A percentile compares a stretch with the other conserved stretches of the same genome.
These are phyloP conservation scores for Aleiodes leptofemur DNA, from an alignment of 2,888 invertebrate species.

Conservation along the genomic window DNA sequence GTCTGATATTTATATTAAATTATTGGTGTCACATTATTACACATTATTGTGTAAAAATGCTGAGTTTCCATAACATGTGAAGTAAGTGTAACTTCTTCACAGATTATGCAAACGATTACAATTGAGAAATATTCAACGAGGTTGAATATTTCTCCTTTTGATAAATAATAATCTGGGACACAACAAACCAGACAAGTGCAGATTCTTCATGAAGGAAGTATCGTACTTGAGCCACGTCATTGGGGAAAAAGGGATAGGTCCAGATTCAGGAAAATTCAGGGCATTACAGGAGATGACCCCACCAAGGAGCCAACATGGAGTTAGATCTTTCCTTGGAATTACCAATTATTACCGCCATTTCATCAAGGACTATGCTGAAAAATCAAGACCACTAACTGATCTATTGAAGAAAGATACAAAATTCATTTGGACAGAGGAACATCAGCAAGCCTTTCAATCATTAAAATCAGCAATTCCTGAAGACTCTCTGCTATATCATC, in stretches of 20 bases:
- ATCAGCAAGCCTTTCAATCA: conserved; percentile 46
- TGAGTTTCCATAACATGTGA: too few relatives aligned
- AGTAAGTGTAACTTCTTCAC: too few relatives aligned
- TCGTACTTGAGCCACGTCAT: conserved; percentile 61
- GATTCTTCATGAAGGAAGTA: conserved; percentile 54
- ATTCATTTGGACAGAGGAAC: conserved; percentile 47
- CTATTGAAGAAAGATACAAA: conserved; percentile 54
- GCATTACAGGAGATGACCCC: conserved; percentile 41
- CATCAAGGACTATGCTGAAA: conserved; percentile 54
- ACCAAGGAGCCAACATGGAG: conserved; percentile 46
- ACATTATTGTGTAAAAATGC: background rate
- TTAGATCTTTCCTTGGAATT: conserved; percentile 56
- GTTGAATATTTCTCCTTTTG: too few relatives aligned
- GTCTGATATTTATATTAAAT: background rate
- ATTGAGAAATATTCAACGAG: background rate
- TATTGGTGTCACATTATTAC: background rate
- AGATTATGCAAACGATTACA: too few relatives aligned
- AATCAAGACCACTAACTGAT: conserved; percentile 56
- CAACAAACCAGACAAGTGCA: conserved; percentile 46
- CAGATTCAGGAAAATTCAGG: conserved; percentile 56
- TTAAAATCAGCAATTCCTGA: conserved; percentile 44
- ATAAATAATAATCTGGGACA: too few relatives aligned
- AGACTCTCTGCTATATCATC: conserved; percentile 57
- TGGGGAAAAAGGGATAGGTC: conserved; percentile 53
- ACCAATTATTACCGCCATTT: conserved; percentile 58